Percentiles rank a stretch among this genome's conserved stretches.
Evolutionary conservation across 1,140 invertebrate species (phyloP).

Genomic region (Solen grandis): DNA sequence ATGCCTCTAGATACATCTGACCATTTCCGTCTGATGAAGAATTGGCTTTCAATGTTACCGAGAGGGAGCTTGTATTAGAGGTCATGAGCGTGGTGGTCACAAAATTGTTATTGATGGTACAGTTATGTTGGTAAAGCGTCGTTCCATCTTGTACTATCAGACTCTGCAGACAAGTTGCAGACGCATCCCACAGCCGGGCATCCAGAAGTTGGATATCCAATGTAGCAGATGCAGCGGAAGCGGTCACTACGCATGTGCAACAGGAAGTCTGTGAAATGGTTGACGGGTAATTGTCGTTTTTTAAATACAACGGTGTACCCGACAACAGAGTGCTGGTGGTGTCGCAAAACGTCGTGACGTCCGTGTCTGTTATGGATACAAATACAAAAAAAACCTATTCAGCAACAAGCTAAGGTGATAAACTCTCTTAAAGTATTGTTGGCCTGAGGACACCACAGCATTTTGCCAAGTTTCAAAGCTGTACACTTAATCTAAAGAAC

Average conservation of each 20-base stretch:
- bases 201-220: conserved; percentile 21
- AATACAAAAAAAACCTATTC: neutral
- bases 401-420: too few species aligned
- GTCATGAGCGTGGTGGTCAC: neutral
- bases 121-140: neutral
- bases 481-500: too few species aligned
- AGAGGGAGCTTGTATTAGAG: neutral
- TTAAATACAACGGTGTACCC: conserved; percentile 4
- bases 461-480: too few species aligned
- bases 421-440: too few species aligned
- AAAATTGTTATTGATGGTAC: neutral
- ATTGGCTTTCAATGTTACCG: neutral
- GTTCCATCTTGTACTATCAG: neutral
- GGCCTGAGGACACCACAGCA: too few species aligned
- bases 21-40: neutral
- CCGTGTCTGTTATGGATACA: neutral
- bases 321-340: neutral
- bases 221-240: conserved; percentile 33
- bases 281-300: conserved; percentile 21
- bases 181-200: conserved; percentile 3
- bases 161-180: conserved; percentile 9
- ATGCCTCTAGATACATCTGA: neutral
- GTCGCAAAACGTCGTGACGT: conserved; percentile 25
- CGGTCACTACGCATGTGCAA: conserved; percentile 37
- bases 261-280: conserved; percentile 23